Percentiles rank a stretch among this genome's conserved stretches.
Evolutionary conservation across 1,140 invertebrate genomes (phyloP).

Genomic region (Ctenoplectra terminalis): DNA sequence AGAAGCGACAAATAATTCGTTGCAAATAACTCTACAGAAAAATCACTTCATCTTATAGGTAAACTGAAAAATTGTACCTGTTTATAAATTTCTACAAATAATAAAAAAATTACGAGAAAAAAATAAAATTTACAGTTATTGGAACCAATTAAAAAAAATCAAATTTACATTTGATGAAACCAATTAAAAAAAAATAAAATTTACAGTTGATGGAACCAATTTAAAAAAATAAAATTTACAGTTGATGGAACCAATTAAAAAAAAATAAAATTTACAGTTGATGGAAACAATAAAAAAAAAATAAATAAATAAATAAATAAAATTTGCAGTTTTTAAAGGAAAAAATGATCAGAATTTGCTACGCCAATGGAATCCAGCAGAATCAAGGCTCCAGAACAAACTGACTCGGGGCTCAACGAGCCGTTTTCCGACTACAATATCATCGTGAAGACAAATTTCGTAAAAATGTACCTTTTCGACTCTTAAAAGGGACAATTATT

Average conservation of each 20-base stretch:
- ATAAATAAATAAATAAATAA: neutral
- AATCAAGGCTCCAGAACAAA: slow-evolving; percentile 30
- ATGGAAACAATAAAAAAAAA: neutral
- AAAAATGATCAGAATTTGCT: neutral
- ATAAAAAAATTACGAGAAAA: too few relatives aligned
- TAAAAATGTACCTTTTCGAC: slow-evolving; percentile 82
- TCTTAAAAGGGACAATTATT: slow-evolving; percentile 81
- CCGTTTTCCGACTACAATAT: slow-evolving; percentile 45
- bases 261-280: neutral
- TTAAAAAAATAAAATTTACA: neutral
- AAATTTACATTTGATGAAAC: too few relatives aligned
- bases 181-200: too few relatives aligned
- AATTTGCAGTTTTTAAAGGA: neutral
- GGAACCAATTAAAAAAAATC: too few relatives aligned
- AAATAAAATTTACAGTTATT: too few relatives aligned
- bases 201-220: too few relatives aligned
- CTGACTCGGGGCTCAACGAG: slow-evolving; percentile 44
- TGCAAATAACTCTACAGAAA: too few relatives aligned
- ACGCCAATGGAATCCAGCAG: slow-evolving; percentile 42
- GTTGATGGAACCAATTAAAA: neutral
- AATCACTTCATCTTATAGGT: too few relatives aligned
- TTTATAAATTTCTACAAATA: too few relatives aligned
- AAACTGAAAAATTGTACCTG: too few relatives aligned
- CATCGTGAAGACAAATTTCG: slow-evolving; percentile 78
- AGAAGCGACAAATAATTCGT: too few relatives aligned